Percentiles rank a stretch among this genome's conserved stretches.
These are phyloP conservation scores for Microtus pennsylvanicus DNA, from an alignment of 2,113 vertebrate genomes.

Conservation along the genomic window DNA sequence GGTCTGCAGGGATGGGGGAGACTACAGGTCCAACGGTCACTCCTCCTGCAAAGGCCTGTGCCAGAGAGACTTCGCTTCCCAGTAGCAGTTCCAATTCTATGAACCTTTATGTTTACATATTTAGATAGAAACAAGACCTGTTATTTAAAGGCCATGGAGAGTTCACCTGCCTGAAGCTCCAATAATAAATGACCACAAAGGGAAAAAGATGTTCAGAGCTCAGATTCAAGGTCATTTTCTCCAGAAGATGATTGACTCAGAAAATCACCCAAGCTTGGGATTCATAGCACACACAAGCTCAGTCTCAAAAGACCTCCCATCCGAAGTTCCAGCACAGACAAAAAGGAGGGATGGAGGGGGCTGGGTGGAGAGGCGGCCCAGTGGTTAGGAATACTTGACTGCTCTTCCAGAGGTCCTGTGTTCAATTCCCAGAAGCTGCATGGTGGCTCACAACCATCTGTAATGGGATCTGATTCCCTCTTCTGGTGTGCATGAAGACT, in stretches of 20 bases:
- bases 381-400: background rate
- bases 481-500: background rate
- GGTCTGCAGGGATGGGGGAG: background rate
- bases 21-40: background rate
- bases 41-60: conserved; percentile 19
- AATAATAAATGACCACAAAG: conserved; percentile 62
- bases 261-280: background rate
- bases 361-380: background rate
- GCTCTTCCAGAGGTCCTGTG: background rate
- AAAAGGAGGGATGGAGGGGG: too few species aligned
- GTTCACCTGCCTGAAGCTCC: conserved; percentile 48
- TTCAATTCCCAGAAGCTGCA: background rate
- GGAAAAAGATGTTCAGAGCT: conserved; percentile 34
- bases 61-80: background rate
- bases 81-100: conserved; percentile 50
- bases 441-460: background rate
- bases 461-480: background rate
- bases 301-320: conserved; percentile 40
- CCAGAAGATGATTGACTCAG: background rate
- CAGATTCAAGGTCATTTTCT: conserved; percentile 62
- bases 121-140: conserved; percentile 59
- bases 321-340: conserved; percentile 3
- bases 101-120: conserved; percentile 32
- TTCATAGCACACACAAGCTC: conserved; percentile 36
- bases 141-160: conserved; percentile 65